Evolutionary conservation across 2,113 vertebrate species (phyloP).

Genomic region (Campylomormyrus numenius): DNA sequence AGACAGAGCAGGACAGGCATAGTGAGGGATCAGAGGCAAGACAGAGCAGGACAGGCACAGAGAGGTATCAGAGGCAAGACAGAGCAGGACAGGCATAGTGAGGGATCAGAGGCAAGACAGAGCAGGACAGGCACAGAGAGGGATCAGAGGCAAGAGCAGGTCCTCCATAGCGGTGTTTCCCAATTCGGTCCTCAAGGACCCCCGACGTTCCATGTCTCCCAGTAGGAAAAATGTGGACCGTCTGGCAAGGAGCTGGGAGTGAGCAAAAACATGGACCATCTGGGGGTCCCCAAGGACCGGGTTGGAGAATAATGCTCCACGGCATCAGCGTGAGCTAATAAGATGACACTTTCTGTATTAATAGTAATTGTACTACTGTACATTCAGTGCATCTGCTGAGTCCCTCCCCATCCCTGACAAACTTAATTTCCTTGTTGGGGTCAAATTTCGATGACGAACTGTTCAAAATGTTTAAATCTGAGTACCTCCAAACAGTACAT

Average conservation of each 20-base stretch:
- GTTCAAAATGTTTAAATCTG: background rate
- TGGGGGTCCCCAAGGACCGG: background rate
- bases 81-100: background rate
- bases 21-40: no score
- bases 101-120: no score
- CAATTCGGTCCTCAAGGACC: background rate
- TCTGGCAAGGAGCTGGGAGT: background rate
- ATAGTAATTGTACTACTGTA: background rate
- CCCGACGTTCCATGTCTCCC: no score
- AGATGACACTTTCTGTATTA: background rate
- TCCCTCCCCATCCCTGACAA: background rate
- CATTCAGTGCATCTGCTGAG: background rate
- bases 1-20: background rate
- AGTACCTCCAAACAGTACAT: background rate
- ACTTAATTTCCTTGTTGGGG: background rate
- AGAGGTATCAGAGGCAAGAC: background rate
- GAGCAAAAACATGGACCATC: no score
- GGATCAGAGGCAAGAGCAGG: background rate
- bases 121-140: no score
- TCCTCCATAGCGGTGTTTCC: background rate
- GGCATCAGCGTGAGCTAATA: background rate
- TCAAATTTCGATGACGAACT: background rate
- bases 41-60: background rate
- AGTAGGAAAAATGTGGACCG: background rate
- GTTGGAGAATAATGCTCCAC: background rate